A percentile compares a stretch with the other conserved stretches of the same genome.
Conservation (phyloP, 2,888 invertebrate genomes). For the Heliconius erato region DNA sequence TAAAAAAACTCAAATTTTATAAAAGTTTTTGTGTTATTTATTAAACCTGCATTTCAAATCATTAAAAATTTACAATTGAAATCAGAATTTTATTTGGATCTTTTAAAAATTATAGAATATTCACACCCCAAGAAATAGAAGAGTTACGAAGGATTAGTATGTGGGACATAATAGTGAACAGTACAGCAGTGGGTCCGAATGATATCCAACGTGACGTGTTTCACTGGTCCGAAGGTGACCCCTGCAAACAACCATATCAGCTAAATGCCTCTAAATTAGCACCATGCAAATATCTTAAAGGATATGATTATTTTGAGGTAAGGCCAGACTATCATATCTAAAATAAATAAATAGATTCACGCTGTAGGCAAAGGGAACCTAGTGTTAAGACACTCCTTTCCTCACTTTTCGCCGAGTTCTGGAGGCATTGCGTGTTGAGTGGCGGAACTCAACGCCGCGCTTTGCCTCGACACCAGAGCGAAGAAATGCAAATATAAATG, state of each 20-base stretch:
- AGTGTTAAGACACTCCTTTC: too few relatives aligned
- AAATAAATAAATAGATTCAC: too few relatives aligned
- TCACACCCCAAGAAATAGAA: conserved; percentile 93
- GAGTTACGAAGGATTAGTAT: conserved; percentile 92
- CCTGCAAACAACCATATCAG: conserved; percentile 97
- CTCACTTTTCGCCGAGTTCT: too few relatives aligned
- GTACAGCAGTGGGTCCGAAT: conserved; percentile 90
- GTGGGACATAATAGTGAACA: conserved; percentile 96
- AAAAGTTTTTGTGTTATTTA: not conserved
- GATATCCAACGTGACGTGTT: conserved; percentile 96
- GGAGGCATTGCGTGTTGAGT: too few relatives aligned
- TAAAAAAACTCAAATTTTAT: not conserved
- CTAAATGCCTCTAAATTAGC: conserved; percentile 94
- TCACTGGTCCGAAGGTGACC: conserved; percentile 92
- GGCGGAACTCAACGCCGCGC: too few relatives aligned
- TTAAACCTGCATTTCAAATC: not conserved
- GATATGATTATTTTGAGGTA: conserved; percentile 97
- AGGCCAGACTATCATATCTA: not conserved
- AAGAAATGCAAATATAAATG: too few relatives aligned
- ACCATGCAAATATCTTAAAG: conserved; percentile 94
- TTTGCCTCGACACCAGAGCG: too few relatives aligned
- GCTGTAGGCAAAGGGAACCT: too few relatives aligned
- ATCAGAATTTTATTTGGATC: not conserved
- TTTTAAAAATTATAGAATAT: conserved; percentile 87
- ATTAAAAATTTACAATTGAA: not conserved